Evolutionary conservation across 2,888 invertebrate species (phyloP).

Genomic region (Idaea biselata): DNA sequence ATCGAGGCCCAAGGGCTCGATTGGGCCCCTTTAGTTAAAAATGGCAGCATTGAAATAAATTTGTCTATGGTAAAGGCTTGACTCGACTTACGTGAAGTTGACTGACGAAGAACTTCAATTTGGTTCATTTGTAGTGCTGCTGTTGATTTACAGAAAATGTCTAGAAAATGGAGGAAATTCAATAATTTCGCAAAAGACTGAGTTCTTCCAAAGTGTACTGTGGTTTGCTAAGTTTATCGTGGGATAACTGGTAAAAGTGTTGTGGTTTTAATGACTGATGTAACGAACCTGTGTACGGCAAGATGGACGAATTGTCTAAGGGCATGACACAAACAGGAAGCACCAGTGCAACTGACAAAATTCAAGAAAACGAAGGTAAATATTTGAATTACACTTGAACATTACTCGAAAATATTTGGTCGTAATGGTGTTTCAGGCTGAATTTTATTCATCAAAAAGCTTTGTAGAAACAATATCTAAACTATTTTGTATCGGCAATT

Average conservation of each 20-base stretch:
- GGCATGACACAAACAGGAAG: slow-evolving; percentile 81
- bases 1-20: not conserved
- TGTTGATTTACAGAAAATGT: slow-evolving; percentile 58
- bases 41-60: not conserved
- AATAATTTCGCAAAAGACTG: slow-evolving; percentile 61
- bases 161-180: slow-evolving; percentile 64
- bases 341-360: slow-evolving; percentile 75
- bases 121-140: slow-evolving; percentile 48
- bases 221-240: slow-evolving; percentile 50
- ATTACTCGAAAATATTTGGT: not conserved
- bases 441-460: not conserved
- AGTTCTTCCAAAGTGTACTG: slow-evolving; percentile 49
- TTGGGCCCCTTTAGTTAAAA: not conserved
- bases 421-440: not conserved
- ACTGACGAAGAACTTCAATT: slow-evolving; percentile 46
- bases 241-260: slow-evolving; percentile 55
- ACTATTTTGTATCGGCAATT: not conserved
- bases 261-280: slow-evolving; percentile 73
- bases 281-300: slow-evolving; percentile 77
- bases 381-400: slow-evolving; percentile 21
- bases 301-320: slow-evolving; percentile 81
- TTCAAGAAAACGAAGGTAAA: slow-evolving; percentile 74
- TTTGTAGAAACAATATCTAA: no score
- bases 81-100: not conserved
- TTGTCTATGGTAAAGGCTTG: slow-evolving; percentile 17